Conservation (phyloP, 2,797 vertebrate species). For the Melanotaenia parkinsoni region DNA sequence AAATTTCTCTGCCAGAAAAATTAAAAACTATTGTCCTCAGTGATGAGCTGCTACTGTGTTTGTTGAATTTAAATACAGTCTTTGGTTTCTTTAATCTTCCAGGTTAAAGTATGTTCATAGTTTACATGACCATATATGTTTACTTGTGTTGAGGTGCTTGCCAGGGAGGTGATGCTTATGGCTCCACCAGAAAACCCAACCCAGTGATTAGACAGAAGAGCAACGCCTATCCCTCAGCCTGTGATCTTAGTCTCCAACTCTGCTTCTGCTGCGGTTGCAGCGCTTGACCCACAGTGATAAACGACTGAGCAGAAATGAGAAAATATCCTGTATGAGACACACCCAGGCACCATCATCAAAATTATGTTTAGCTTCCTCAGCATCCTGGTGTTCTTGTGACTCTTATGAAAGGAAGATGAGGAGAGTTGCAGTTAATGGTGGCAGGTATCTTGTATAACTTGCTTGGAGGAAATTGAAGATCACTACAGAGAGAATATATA, state of each 20-base stretch:
- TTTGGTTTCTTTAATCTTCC: not conserved
- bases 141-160: constrained; percentile 16
- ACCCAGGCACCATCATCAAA: constrained; percentile 11
- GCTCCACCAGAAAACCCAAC: constrained; percentile 55
- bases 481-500: constrained; percentile 22
- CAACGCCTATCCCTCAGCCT: constrained; percentile 35
- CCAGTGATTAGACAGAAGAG: constrained; percentile 62
- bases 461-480: constrained; percentile 65
- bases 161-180: constrained; percentile 58
- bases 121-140: constrained; percentile 1
- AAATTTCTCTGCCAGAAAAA: not conserved
- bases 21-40: not conserved
- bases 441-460: constrained; percentile 8
- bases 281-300: constrained; percentile 27
- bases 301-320: constrained; percentile 8
- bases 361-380: not conserved
- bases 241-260: constrained; percentile 44
- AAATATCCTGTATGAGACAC: constrained; percentile 23
- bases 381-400: not conserved
- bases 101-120: not conserved
- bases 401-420: constrained; percentile 32
- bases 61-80: constrained; percentile 40
- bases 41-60: constrained; percentile 2
- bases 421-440: not conserved
- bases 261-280: constrained; percentile 3